Conservation (phyloP, 1,140 invertebrate genomes). For the Carposina sasakii region DNA sequence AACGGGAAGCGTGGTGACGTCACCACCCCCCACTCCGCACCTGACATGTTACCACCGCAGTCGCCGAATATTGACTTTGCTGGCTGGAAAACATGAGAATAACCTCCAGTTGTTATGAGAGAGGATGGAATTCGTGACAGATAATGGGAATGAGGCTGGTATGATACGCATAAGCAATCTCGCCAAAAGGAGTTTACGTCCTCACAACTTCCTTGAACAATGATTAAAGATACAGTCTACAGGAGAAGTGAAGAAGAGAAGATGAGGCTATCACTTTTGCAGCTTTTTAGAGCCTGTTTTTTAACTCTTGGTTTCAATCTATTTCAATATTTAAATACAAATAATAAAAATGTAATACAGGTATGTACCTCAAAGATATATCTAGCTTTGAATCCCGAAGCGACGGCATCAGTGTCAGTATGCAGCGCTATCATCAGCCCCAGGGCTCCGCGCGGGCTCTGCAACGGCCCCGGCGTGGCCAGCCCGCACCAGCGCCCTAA, state of each 20-base stretch:
- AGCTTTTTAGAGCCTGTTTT: too few relatives aligned
- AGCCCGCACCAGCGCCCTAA: conserved; percentile 90
- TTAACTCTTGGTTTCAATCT: too few relatives aligned
- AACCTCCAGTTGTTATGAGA: neutral
- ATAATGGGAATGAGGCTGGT: too few relatives aligned
- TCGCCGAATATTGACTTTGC: conserved; percentile 92
- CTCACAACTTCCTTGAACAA: too few relatives aligned
- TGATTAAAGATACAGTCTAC: too few relatives aligned
- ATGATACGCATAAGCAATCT: too few relatives aligned
- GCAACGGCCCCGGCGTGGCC: conserved; percentile 90
- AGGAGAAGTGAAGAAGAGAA: too few relatives aligned
- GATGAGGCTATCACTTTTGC: too few relatives aligned
- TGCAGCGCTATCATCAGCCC: conserved; percentile 89
- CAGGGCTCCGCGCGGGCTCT: conserved; percentile 88
- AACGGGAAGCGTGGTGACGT: conserved; percentile 92
- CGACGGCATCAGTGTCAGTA: conserved; percentile 87
- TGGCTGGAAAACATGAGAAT: conserved; percentile 63
- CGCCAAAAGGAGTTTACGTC: too few relatives aligned
- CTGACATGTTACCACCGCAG: conserved; percentile 92
- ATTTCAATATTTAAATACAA: neutral
- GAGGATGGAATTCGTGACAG: too few relatives aligned
- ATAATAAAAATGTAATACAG: neutral
- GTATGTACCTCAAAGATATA: conserved; percentile 85
- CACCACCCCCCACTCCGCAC: conserved; percentile 86
- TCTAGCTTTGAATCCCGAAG: conserved; percentile 91